These are phyloP conservation scores for Alethe castanea DNA, from an alignment of 2,113 vertebrate species.

Conservation along the genomic window DNA sequence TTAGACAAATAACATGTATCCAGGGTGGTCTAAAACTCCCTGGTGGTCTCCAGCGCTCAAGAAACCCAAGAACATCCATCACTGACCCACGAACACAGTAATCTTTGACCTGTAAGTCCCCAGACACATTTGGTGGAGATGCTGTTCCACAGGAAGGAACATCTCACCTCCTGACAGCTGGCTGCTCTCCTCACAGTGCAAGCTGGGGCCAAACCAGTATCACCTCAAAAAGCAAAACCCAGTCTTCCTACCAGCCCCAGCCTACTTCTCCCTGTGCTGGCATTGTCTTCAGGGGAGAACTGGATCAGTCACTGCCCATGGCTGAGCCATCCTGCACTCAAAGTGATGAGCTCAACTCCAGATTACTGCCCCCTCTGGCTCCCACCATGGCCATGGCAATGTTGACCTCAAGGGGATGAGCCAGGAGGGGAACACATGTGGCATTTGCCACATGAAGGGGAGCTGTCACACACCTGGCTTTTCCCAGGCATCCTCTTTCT, in stretches of 20 bases:
- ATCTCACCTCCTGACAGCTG: neutral
- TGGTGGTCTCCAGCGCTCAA: neutral
- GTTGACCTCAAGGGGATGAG: neutral
- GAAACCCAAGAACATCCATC: neutral
- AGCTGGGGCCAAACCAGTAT: neutral
- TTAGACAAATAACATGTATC: neutral
- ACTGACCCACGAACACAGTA: neutral
- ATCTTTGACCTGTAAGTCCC: neutral
- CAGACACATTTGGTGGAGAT: neutral
- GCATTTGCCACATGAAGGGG: neutral
- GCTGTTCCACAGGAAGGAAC: neutral
- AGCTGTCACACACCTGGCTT: neutral
- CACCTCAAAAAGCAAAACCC: neutral
- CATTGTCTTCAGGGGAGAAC: neutral
- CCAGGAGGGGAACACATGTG: neutral
- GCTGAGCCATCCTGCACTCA: neutral
- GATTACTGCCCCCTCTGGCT: neutral
- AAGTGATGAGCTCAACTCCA: neutral
- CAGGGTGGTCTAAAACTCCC: neutral
- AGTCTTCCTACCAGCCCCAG: neutral
- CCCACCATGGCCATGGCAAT: fast-evolving
- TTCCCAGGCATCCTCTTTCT: neutral
- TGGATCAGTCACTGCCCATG: neutral
- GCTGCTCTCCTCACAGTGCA: neutral
- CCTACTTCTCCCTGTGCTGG: neutral